Base-by-base conservation (phyloP, 1,140 invertebrate species). In the Stegodyphus dumicola region DNA sequence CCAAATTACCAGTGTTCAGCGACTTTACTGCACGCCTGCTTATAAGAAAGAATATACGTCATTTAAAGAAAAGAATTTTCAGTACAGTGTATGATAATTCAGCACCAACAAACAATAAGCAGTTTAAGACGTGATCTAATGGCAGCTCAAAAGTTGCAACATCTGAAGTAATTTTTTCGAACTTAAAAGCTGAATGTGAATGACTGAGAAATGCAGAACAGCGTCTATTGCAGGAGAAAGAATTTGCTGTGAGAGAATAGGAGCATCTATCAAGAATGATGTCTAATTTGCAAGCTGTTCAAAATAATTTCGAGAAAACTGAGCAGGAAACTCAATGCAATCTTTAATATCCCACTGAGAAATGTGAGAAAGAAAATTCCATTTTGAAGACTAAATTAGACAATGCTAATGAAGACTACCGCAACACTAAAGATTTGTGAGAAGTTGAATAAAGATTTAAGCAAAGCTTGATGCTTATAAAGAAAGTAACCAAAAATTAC, bases 321-420 rank as follows among this genome's bases (percentile, higher is more conserved):
- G 95, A 97, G 89, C 93, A 93, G 67, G 96, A 97, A 90, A 93
- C 94, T 83, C 94, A 94, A 86, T 91, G 94, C 6, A 93, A 94
- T 70, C 90, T 96, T 49, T 94, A 96, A 88, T 93, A 94, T 70
- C 92, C 95, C 88, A 90, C 97, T 18, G 95, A 97, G 87, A 94
- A 95, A 88, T 93, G 95, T 0, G 94, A 94, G 52, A 93, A 95
- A 67, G 96, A 98, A 91, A 94, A 94, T 89, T 92, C 93, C n/a
- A 93, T 95, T 15, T 91, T 98, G 85, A 92, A 95, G 87, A 89
- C 89, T 52, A 90, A 91, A 85, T 71, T 91, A 10, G 91, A 91
- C 51, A 88, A 85, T 33, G 90, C 90, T 49, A 87, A 90, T 33
- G 90, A 91, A 56, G 89, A 91, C 51, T 90, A 90, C 71, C 89